A percentile compares a stretch with the other conserved stretches of the same genome.
These are phyloP conservation scores for Tragelaphus imberbis DNA, from an alignment of 2,113 vertebrate species.

Conservation along the genomic window DNA sequence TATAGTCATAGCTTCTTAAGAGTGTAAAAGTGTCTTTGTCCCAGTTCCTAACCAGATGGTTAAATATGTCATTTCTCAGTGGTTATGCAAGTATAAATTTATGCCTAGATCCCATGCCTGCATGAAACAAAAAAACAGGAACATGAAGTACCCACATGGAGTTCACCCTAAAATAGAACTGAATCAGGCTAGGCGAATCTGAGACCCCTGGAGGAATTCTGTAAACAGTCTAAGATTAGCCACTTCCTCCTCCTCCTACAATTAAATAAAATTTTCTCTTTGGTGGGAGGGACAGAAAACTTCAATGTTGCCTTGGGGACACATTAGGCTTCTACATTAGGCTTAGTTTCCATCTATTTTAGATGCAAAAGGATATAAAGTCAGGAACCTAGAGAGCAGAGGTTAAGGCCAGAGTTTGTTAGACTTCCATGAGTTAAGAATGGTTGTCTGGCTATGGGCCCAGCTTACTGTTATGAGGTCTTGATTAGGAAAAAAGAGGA, in stretches of 20 bases:
- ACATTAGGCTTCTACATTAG: slow-evolving; percentile 66
- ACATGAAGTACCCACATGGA: slow-evolving; percentile 10
- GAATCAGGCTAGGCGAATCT: neutral
- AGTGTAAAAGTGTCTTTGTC: neutral
- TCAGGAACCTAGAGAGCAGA: neutral
- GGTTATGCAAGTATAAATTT: neutral
- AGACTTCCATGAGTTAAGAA: neutral
- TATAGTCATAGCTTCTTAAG: neutral
- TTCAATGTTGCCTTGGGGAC: slow-evolving; percentile 55
- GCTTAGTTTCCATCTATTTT: slow-evolving; percentile 61
- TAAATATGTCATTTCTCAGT: neutral
- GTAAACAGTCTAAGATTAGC: slow-evolving; percentile 47
- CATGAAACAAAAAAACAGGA: slow-evolving; percentile 22
- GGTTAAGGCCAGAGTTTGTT: slow-evolving; percentile 35
- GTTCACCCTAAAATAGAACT: slow-evolving; percentile 39
- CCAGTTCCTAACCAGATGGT: neutral
- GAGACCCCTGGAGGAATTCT: slow-evolving; percentile 16
- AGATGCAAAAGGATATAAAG: neutral
- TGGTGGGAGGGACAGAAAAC: slow-evolving; percentile 60
- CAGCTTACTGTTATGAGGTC: neutral
- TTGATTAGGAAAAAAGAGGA: neutral
- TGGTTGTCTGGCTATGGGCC: slow-evolving; percentile 16
- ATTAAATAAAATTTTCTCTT: slow-evolving; percentile 54
- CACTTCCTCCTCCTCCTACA: slow-evolving; percentile 17
- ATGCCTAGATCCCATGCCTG: neutral